phyloP scores from a whole-genome alignment of 2,888 invertebrate species.

The Tetranychus truncatus region DNA sequence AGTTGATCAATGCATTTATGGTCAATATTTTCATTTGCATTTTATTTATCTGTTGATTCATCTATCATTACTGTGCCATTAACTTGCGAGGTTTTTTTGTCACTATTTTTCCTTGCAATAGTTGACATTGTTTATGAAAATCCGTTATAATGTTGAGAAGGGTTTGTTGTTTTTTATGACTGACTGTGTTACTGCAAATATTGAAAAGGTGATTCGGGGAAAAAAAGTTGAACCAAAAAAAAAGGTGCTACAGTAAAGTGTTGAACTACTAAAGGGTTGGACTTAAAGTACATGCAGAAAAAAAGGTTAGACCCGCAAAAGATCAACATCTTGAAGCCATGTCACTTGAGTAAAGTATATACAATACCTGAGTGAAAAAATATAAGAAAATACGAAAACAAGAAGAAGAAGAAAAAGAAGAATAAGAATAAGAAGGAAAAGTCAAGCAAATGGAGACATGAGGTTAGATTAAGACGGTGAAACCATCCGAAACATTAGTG shows the following conservation, averaged over 20 bases:
- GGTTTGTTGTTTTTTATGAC: background rate
- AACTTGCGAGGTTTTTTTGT: no score
- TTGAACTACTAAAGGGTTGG: background rate
- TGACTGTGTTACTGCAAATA: background rate
- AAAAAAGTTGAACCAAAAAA: background rate
- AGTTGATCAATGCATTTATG: no score
- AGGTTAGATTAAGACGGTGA: background rate
- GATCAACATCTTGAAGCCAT: background rate
- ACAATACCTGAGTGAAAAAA: background rate
- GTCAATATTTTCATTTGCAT: no score
- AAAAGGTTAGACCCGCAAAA: background rate
- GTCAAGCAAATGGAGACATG: conserved; percentile 1
- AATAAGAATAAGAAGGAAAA: background rate
- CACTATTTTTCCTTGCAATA: no score
- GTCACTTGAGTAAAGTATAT: background rate
- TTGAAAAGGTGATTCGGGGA: background rate
- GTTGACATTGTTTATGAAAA: no score
- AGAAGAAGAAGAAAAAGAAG: conserved; percentile 10
- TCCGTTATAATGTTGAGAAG: no score
- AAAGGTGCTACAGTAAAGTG: background rate
- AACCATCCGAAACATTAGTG: background rate
- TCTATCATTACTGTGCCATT: no score
- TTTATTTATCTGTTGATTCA: no score
- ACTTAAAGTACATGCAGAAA: background rate
- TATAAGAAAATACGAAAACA: background rate